Conservation (phyloP, 2,797 vertebrate species). For the Cheirogaleus major region DNA sequence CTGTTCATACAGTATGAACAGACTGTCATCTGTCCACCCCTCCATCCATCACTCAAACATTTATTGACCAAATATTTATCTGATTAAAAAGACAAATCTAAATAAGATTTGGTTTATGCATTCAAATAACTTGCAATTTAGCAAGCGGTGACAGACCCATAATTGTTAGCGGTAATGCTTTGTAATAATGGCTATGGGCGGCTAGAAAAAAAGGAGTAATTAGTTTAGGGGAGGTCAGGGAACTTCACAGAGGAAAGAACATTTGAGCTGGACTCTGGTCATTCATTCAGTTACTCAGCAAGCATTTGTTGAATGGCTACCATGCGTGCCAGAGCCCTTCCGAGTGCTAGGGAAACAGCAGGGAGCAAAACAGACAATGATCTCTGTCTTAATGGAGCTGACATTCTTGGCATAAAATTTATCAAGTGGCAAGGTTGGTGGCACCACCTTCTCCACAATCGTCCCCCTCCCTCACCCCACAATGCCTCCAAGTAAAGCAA, state of each 20-base stretch:
- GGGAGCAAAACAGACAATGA: neutral
- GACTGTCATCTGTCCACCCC: neutral
- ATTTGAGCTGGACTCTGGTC: neutral
- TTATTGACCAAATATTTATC: neutral
- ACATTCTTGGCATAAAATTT: neutral
- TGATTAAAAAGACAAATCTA: neutral
- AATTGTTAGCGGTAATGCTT: neutral
- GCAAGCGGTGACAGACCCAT: neutral
- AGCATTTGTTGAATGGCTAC: neutral
- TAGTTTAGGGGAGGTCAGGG: conserved; percentile 6
- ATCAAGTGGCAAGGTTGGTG: neutral
- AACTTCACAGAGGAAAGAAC: neutral
- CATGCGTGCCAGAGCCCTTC: neutral
- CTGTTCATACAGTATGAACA: neutral
- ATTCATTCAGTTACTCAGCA: neutral
- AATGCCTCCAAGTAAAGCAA: neutral
- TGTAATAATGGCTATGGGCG: neutral
- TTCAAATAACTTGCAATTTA: conserved; percentile 37
- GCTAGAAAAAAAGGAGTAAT: neutral
- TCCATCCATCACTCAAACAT: neutral
- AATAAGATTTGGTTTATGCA: neutral
- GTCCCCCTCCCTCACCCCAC: neutral
- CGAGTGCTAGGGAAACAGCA: neutral
- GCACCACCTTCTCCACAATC: fast-evolving
- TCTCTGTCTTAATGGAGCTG: neutral